A percentile compares a stretch with the other conserved stretches of the same genome.
Evolutionary conservation across 1,140 invertebrate genomes (phyloP).

Genomic region (Capitella teleta): DNA sequence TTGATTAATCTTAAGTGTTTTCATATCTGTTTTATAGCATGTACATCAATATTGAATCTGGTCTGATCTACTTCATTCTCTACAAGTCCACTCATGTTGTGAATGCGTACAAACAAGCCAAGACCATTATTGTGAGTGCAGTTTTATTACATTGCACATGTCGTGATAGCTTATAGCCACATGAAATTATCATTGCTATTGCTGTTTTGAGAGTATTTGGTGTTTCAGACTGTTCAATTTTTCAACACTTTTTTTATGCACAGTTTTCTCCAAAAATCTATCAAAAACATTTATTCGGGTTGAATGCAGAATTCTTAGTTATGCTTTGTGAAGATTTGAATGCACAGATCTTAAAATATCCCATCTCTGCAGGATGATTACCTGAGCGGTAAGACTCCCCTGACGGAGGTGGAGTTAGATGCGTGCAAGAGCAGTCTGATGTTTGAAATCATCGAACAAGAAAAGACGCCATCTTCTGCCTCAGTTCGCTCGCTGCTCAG

Average conservation of each 20-base stretch:
- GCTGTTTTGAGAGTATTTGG: too few relatives aligned
- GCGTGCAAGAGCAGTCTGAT: conserved; percentile 73
- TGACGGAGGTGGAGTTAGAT: conserved; percentile 63
- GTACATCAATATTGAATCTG: conserved; percentile 49
- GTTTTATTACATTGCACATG: conserved; percentile 1
- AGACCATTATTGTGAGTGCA: conserved; percentile 58
- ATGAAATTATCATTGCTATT: too few relatives aligned
- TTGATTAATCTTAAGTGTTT: not conserved
- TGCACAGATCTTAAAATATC: too few relatives aligned
- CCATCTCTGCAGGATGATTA: conserved; percentile 50
- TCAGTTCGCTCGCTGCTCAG: conserved; percentile 58
- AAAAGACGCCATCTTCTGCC: conserved; percentile 63
- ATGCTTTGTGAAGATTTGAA: too few relatives aligned
- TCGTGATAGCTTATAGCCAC: not conserved
- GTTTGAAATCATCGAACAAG: conserved; percentile 68
- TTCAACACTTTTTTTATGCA: too few relatives aligned
- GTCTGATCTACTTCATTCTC: conserved; percentile 58
- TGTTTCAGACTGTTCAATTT: too few relatives aligned
- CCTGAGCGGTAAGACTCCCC: conserved; percentile 49
- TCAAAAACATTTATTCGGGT: too few relatives aligned
- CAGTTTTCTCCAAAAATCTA: too few relatives aligned
- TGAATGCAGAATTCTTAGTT: too few relatives aligned
- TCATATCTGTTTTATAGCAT: conserved; percentile 19
- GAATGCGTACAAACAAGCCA: conserved; percentile 64
- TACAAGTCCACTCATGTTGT: conserved; percentile 62